Evolutionary conservation across 92 coral and sea anemone species (phyloP).

Genomic region (Heteractis magnifica): DNA sequence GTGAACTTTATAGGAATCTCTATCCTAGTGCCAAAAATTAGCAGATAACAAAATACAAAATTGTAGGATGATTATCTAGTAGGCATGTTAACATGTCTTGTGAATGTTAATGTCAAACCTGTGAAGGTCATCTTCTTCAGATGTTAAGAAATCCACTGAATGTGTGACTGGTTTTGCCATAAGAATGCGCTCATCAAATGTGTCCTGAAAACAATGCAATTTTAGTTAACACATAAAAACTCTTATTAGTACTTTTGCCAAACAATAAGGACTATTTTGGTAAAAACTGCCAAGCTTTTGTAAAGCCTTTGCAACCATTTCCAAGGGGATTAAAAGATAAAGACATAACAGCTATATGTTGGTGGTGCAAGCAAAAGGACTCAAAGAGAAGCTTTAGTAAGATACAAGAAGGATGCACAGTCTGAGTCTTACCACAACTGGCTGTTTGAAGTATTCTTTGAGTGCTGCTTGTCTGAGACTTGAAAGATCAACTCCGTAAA

Average conservation of each 20-base stretch:
- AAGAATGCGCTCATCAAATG: constrained; percentile 91
- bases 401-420: not conserved
- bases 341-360: too few species aligned
- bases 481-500: constrained; percentile 95
- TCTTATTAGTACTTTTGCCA: not conserved
- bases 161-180: constrained; percentile 98
- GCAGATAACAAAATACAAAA: not conserved
- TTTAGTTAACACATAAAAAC: not conserved
- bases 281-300: too few species aligned
- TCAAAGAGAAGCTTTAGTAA: too few species aligned
- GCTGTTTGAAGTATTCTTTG: constrained; percentile 96
- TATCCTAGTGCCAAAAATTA: constrained; percentile 42
- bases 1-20: constrained; percentile 84
- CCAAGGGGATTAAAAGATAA: too few species aligned
- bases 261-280: not conserved
- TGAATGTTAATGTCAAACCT: constrained; percentile 42
- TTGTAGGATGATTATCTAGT: not conserved
- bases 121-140: constrained; percentile 94
- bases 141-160: constrained; percentile 72
- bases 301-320: too few species aligned
- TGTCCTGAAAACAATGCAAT: constrained; percentile 60
- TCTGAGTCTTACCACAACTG: constrained; percentile 71
- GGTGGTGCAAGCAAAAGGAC: too few species aligned
- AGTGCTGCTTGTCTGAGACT: constrained; percentile 81
- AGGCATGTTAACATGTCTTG: too few species aligned